Evolutionary conservation across 2,888 invertebrate species (phyloP), one percentile per base, ranked within the genome.

Genomic region (Aradus depressus): DNA sequence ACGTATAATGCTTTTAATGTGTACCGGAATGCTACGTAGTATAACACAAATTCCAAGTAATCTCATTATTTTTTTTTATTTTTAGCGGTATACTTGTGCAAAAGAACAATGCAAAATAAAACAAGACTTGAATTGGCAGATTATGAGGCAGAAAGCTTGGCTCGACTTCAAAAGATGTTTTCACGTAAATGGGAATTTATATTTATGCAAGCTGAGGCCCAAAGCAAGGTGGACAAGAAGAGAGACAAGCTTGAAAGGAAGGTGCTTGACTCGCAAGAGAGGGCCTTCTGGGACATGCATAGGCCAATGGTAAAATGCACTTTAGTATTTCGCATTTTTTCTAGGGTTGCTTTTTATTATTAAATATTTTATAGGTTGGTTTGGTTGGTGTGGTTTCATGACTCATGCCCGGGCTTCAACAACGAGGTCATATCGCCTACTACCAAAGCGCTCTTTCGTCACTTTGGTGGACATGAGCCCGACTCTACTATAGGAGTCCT

Each of bases 261-360:
- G 69, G 95, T 99, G 8, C 70, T 98, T 52, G 98, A 99, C 69
- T 96, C 95, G 63, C 98, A 99, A 68, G 98, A 99, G 69, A 72
- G 97, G 60, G 98, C 98, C 1, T 99, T 99, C 70, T 98, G 98
- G 98, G 98, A 99, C 70, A 95, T 99, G 0, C 97, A 98, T 68
- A 76, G 98, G 64, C 98, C 98, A 8, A 93, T 96, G 82, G 90
- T 91, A 68, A 72, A n/a, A n/a, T n/a, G n/a, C n/a, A n/a, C n/a
- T n/a, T n/a, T n/a, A n/a, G n/a, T n/a, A n/a, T n/a, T n/a, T n/a
- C n/a, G n/a, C n/a, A n/a, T n/a, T n/a, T n/a, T n/a, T n/a, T n/a
- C n/a, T n/a, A n/a, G n/a, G n/a, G n/a, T n/a, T n/a, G n/a, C n/a
- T n/a, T n/a, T n/a, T n/a, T n/a, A n/a, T n/a, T n/a, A n/a, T n/a